These are phyloP conservation scores for Enteromius fasciolatus DNA, from an alignment of 2,797 vertebrate genomes.

Conservation along the genomic window DNA sequence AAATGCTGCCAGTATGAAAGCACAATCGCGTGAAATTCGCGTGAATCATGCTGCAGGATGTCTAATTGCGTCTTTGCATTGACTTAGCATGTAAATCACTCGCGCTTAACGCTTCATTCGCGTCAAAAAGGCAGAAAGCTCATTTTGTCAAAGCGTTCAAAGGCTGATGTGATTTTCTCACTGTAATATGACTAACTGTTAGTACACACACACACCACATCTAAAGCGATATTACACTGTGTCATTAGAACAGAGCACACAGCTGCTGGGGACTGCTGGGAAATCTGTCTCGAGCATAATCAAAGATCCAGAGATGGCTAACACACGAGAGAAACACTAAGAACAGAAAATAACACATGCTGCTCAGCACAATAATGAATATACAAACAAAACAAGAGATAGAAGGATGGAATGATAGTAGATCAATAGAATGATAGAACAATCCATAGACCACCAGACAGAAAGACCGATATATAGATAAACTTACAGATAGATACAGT, in stretches of 20 bases:
- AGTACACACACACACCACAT: conserved; percentile 4
- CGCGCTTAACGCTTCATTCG: too few species aligned
- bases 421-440: neutral
- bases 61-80: too few species aligned
- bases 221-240: neutral
- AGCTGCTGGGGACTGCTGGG: conserved; percentile 6
- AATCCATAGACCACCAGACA: too few species aligned
- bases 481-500: too few species aligned
- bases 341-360: neutral
- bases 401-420: neutral
- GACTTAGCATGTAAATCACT: too few species aligned
- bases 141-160: neutral
- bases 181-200: neutral
- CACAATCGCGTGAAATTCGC: too few species aligned
- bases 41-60: too few species aligned
- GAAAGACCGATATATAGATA: too few species aligned
- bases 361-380: neutral
- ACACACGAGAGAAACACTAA: neutral
- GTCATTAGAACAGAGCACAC: conserved; percentile 4
- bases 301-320: neutral
- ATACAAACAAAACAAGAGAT: neutral
- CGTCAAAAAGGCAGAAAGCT: neutral
- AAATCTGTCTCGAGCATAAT: conserved; percentile 8
- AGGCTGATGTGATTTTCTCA: neutral
- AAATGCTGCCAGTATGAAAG: too few species aligned